Conservation (phyloP, 2,797 vertebrate genomes). For the Sebastes miniatus region DNA sequence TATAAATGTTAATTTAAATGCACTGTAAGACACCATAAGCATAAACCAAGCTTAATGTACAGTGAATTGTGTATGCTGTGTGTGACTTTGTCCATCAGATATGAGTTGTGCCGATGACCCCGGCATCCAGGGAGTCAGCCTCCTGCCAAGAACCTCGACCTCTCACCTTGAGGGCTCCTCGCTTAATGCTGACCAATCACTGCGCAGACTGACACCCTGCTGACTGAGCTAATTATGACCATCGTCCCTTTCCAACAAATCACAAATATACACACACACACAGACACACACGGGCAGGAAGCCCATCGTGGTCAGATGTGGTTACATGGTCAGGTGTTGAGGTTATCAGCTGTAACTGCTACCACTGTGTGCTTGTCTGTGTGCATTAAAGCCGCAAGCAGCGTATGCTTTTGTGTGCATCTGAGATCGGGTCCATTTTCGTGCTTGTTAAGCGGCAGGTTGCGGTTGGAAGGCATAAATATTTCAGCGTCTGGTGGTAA, state of each 20-base stretch:
- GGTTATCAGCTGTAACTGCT: neutral
- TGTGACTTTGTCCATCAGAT: slow-evolving; percentile 1
- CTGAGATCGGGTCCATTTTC: slow-evolving; percentile 30
- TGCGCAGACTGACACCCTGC: slow-evolving; percentile 37
- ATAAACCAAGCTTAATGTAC: neutral
- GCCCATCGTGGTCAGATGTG: neutral
- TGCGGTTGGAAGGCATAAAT: slow-evolving; percentile 64
- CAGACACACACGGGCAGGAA: neutral
- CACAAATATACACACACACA: slow-evolving; percentile 1
- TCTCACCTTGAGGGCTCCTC: slow-evolving; percentile 28
- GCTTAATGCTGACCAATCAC: slow-evolving; percentile 45
- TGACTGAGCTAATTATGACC: slow-evolving; percentile 36
- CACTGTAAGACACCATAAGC: neutral
- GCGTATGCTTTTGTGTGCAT: neutral
- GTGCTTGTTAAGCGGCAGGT: slow-evolving; percentile 56
- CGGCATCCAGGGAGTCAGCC: neutral
- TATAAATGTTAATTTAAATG: neutral
- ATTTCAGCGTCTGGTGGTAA: slow-evolving; percentile 68
- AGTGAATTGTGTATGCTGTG: neutral
- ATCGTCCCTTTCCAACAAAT: slow-evolving; percentile 8
- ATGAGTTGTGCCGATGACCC: neutral
- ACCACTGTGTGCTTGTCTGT: neutral
- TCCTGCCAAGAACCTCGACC: slow-evolving; percentile 19
- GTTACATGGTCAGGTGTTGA: slow-evolving; percentile 7
- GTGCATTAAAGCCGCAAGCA: slow-evolving; percentile 1